Evolutionary conservation across 2,113 vertebrate species (phyloP).

Genomic region (Chaetodon trifascialis): DNA sequence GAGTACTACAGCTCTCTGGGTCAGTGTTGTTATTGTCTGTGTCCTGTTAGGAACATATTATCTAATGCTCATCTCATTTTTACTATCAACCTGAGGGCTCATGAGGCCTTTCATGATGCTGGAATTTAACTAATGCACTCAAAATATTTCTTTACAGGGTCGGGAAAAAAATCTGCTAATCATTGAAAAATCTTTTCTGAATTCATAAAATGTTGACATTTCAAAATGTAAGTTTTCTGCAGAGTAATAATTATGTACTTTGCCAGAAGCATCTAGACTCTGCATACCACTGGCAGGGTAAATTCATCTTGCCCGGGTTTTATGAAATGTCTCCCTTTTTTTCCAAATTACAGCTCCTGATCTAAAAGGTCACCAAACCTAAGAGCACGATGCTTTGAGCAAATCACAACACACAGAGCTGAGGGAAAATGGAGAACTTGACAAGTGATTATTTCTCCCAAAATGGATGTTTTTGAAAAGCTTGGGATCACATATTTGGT

Average conservation of each 20-base stretch:
- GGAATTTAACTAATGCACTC: not conserved
- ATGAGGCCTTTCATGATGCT: not conserved
- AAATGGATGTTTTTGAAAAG: conserved; percentile 43
- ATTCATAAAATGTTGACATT: conserved; percentile 34
- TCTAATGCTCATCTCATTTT: not conserved
- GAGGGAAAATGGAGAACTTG: conserved; percentile 46
- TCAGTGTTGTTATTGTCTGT: not conserved
- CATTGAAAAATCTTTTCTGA: conserved; percentile 33
- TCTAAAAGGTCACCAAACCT: conserved; percentile 59
- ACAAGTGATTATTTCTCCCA: conserved; percentile 42
- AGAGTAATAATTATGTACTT: conserved; percentile 36
- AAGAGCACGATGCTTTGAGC: conserved; percentile 37
- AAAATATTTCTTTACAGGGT: conserved; percentile 16
- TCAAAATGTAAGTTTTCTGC: conserved; percentile 27
- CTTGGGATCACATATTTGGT: not conserved
- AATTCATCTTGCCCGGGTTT: conserved; percentile 46
- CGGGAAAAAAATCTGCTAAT: not conserved
- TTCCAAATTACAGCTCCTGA: conserved; percentile 36
- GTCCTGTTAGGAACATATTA: not conserved
- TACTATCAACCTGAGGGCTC: not conserved
- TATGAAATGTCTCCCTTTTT: conserved; percentile 48
- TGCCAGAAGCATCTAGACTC: conserved; percentile 17
- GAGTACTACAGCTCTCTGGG: not conserved
- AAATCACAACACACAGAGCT: conserved; percentile 45
- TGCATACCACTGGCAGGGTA: conserved; percentile 13